phyloP scores from a whole-genome alignment of 2,888 invertebrate genomes.

The Ophion obscuratus region DNA sequence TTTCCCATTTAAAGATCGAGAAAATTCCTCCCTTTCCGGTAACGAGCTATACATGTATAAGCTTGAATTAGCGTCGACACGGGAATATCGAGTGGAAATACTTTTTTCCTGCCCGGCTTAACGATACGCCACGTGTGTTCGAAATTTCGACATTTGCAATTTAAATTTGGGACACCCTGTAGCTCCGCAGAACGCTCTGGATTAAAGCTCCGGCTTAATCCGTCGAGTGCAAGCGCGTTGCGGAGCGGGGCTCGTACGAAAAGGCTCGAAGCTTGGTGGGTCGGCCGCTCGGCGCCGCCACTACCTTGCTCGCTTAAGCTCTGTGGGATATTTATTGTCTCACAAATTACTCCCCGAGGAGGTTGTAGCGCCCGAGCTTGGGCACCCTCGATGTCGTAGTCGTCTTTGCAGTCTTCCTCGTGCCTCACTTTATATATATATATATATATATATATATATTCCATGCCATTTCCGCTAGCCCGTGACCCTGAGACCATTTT shows the following conservation, averaged over 20 bases:
- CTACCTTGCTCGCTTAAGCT: constrained; percentile 65
- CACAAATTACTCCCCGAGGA: constrained; percentile 72
- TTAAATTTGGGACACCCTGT: too few species aligned
- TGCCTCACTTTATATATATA: background rate
- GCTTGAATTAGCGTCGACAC: too few species aligned
- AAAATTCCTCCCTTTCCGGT: too few species aligned
- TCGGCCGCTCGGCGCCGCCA: constrained; percentile 69
- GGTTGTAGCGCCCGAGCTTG: constrained; percentile 53
- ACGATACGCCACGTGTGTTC: too few species aligned
- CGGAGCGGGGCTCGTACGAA: constrained; percentile 10
- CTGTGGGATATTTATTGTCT: constrained; percentile 70
- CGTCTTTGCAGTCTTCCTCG: constrained; percentile 40
- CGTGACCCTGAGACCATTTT: too few species aligned
- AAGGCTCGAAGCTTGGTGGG: constrained; percentile 62
- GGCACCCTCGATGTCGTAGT: constrained; percentile 50
- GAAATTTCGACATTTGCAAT: too few species aligned
- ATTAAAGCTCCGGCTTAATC: constrained; percentile 44
- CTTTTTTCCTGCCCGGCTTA: too few species aligned
- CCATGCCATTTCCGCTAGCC: too few species aligned
- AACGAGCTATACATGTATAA: too few species aligned
- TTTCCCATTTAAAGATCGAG: too few species aligned
- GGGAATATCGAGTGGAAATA: too few species aligned
- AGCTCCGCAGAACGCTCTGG: too few species aligned
- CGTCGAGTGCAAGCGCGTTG: constrained; percentile 54
- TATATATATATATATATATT: background rate